phyloP scores from a whole-genome alignment of 2,113 vertebrate species.

The Xiphophorus hellerii region DNA sequence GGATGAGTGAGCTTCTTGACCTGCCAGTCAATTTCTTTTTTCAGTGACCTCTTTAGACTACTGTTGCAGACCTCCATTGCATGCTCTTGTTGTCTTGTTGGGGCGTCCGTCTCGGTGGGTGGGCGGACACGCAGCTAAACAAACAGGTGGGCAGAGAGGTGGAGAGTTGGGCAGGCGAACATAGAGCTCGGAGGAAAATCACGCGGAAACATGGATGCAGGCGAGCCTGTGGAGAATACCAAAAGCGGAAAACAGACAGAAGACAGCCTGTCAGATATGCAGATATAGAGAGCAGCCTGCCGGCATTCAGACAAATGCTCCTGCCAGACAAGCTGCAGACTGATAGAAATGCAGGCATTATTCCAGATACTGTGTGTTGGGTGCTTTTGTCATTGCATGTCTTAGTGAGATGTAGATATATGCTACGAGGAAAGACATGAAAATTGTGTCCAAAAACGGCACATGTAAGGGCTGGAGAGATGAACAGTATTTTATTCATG shows the following conservation, averaged over 20 bases:
- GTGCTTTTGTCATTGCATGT: slow-evolving; percentile 21
- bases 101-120: slow-evolving; percentile 62
- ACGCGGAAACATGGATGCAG: slow-evolving; percentile 34
- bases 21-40: slow-evolving; percentile 56
- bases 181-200: slow-evolving; percentile 29
- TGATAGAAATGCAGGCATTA: slow-evolving; percentile 50
- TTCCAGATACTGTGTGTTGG: slow-evolving; percentile 46
- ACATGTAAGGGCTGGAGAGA: neutral
- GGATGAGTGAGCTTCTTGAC: slow-evolving; percentile 52
- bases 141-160: slow-evolving; percentile 38
- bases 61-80: slow-evolving; percentile 42
- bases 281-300: slow-evolving; percentile 65
- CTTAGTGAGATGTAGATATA: slow-evolving; percentile 44
- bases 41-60: slow-evolving; percentile 56
- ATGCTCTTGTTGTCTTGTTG: slow-evolving; percentile 44
- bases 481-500: neutral
- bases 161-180: slow-evolving; percentile 44
- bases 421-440: slow-evolving; percentile 16
- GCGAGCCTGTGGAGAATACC: slow-evolving; percentile 51
- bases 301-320: slow-evolving; percentile 52
- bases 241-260: slow-evolving; percentile 40
- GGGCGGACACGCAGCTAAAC: slow-evolving; percentile 42
- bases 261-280: slow-evolving; percentile 63
- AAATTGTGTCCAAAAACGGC: slow-evolving; percentile 14
- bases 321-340: slow-evolving; percentile 46